These are phyloP conservation scores for Bombylius discolor DNA, from an alignment of 2,888 invertebrate species.

Conservation along the genomic window DNA sequence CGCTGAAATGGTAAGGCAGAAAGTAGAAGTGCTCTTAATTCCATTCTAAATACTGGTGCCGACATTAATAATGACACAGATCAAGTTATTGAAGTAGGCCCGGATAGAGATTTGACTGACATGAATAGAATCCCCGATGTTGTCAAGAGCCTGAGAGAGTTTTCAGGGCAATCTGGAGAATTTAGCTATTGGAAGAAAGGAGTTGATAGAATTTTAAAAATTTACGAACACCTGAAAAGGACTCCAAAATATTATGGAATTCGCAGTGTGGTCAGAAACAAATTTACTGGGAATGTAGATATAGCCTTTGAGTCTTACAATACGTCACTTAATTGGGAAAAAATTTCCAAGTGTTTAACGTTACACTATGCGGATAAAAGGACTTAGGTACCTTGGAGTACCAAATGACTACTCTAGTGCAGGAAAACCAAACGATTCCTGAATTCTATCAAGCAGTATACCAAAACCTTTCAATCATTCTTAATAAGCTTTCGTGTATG, in stretches of 20 bases:
- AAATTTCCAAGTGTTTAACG: constrained; percentile 4
- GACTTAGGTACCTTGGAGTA: constrained; percentile 11
- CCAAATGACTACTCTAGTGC: constrained; percentile 9
- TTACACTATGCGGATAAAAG: constrained; percentile 8
- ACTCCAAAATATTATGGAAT: constrained; percentile 9
- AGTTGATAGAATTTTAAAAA: constrained; percentile 8
- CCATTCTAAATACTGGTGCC: not conserved
- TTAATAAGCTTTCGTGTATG: constrained; percentile 11
- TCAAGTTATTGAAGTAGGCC: not conserved
- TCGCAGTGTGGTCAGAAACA: constrained; percentile 6
- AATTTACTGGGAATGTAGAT: constrained; percentile 7
- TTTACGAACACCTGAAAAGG: constrained; percentile 4
- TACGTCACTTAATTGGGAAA: constrained; percentile 6
- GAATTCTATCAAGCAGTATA: constrained; percentile 11
- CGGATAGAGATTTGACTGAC: constrained; percentile 1
- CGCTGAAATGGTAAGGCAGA: no score
- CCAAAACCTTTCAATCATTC: constrained; percentile 7
- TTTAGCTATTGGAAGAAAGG: constrained; percentile 9
- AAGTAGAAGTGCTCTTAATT: no score
- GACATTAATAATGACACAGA: not conserved
- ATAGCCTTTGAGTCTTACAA: constrained; percentile 9
- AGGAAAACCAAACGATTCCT: constrained; percentile 5
- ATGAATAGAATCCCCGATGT: constrained; percentile 10
- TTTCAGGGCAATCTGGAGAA: constrained; percentile 6
- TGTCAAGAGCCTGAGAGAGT: constrained; percentile 5